Conservation (phyloP, 2,113 vertebrate species). For the Sylvia atricapilla region DNA sequence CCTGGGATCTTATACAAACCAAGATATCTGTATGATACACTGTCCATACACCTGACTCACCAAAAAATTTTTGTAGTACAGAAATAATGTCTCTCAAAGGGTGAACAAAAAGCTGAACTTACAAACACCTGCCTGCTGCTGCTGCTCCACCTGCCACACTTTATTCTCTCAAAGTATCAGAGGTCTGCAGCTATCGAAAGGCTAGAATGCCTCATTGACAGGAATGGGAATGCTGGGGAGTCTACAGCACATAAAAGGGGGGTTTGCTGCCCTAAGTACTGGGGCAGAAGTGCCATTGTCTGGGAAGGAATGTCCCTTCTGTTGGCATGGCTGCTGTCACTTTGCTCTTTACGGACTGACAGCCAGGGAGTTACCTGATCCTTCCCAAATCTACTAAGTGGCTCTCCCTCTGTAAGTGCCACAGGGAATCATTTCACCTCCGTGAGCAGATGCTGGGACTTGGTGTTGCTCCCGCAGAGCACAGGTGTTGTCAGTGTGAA, state of each 20-base stretch:
- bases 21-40: not conserved
- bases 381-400: not conserved
- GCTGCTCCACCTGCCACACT: not conserved
- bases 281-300: not conserved
- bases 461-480: not conserved
- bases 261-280: not conserved
- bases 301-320: not conserved
- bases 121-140: not conserved
- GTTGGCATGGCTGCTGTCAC: not conserved
- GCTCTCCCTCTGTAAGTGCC: not conserved
- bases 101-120: not conserved
- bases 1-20: not conserved
- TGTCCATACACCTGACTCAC: not conserved
- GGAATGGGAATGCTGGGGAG: rapidly evolving
- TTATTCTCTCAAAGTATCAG: not conserved
- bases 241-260: not conserved
- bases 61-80: not conserved
- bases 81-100: not conserved
- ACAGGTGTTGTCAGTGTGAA: not conserved
- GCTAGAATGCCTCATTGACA: rapidly evolving
- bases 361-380: not conserved
- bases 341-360: not conserved
- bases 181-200: not conserved
- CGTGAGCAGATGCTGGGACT: not conserved
- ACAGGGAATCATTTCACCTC: not conserved